Evolutionary conservation across 2,113 vertebrate species (phyloP), one percentile per base, ranked within the genome.

Genomic region (Todiramphus chloris): DNA sequence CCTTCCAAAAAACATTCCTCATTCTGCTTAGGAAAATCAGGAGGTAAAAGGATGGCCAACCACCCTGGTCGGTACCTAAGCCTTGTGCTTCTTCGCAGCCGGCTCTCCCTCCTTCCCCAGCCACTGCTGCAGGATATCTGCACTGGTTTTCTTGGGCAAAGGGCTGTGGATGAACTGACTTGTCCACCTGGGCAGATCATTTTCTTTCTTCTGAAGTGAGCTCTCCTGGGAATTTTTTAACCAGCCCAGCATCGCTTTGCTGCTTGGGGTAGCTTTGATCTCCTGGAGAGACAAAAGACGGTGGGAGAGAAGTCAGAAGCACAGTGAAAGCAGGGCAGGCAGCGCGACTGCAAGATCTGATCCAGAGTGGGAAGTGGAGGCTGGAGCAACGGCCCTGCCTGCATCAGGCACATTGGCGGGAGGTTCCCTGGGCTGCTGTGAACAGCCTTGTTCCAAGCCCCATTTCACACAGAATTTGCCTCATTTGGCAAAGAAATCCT

Each of bases 191-290:
- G 95, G 70, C 6, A 72, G 53, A n/a, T 92, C 46, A 0, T 97
- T 77, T 94, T 98, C 96, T 97, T 98, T 96, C 97, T 98, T 99
- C 84, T 97, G 97, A 16, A 98, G 97, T 21, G 98, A 94, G 28
- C 97, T 90, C 70, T 96, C 94, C 28, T 94, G 74, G 35, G 89
- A 89, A 44, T 86, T 98, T 83, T 98, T 97, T 87, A 99, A 97
- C 99, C 99, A 99, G 60, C 95, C 97, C 96, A 97, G 96, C 99
- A 99, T 99, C 95, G 63, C 96, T 96, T 98, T 99, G 89, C 98
- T 98, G 93, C 98, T 98, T 44, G 97, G 97, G 53, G 98, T 98
- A 13, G 94, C 82, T 73, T 97, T 98, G 56, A 95, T 76, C 68
- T 98, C 98, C 99, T 99, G 69, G 5, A 50, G 69, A 81, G 68